Base-by-base conservation (phyloP, 2,888 invertebrate genomes). In the Xanthia icteritia region DNA sequence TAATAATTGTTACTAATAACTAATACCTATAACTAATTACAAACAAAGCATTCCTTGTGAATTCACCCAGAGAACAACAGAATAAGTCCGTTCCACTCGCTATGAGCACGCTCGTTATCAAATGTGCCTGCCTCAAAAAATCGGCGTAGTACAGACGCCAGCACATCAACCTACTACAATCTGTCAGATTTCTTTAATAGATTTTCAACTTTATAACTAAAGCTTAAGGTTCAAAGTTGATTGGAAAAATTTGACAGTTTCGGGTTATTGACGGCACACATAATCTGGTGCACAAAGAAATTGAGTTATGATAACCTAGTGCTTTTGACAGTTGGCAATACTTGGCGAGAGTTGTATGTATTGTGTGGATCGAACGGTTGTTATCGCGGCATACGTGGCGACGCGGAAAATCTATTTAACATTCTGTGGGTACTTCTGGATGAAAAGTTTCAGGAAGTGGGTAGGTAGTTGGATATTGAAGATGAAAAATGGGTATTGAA, bases 301-400 rank as follows among this genome's bases (percentile, higher is more conserved):
- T 68, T 92, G 92, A 93, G 87, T 92, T 92, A 92, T 90, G 92
- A 85, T 85, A 83, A 80, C 72, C 77, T 83, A 83, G 89, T 92
- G 92, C 74, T 56, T 80, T 83, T 90, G 92, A 91, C 92, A 91
- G 89, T 88, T 84, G 86, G 88, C 74, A 85, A 88, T 82, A 87
- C 85, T 87, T 76, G 63, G 77, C 67, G 54, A 23, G 61, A 86
- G 75, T 79, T 81, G 82, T 86, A 48, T 72, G 89, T 79, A 81
- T 81, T 83, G 81, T 85, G 73, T 39, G 76, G 65, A 76, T 68
- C 23, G 69, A 81, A 83, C 75, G 82, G 77, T 76, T 81, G 71
- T 79, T 84, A 81, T 81, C 67, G 65, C 45, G 74, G 69, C 54
- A n/a, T 71, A 75, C 79, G 72, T 56, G 73, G 39, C 17, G 64